Base-by-base conservation (phyloP, 2,113 vertebrate species). In the Tupaia chinensis region DNA sequence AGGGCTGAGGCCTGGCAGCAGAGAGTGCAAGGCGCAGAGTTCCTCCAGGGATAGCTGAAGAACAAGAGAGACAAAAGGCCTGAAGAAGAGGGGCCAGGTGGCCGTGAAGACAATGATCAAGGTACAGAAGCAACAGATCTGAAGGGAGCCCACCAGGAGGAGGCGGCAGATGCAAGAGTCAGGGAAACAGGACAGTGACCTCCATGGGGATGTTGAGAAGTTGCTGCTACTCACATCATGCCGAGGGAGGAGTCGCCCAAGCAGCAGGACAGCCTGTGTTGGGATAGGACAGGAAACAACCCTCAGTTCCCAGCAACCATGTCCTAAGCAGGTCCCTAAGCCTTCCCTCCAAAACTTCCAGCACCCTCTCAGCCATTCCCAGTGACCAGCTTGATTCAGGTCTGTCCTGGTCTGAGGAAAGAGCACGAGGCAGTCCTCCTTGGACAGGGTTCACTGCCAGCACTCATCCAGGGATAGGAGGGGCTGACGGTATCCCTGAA, bases 1-100 rank as follows among this genome's bases (percentile, higher is more conserved):
- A 23, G 99, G 98, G 84, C 98, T 98, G 73, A 99, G 98, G 60
- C 99, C 99, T 1, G 97, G 97, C 87, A 98, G 98, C 93, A 99
- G 95, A 7, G 98, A 97, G 94, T 98, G 98, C 95, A 99, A 97
- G 79, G 95, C 96, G 98, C 99, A 99, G 92, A 97, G 92, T 16
- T 97, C 98, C 63, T 96, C 96, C 92, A 87, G 94, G 58, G 97
- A 96, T 53, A 98, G 90, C 98, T 98, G 80, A 78, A 87, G 77
- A 4, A 76, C 20, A 29, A 72, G 83, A 92, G 19, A 56, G 76
- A 96, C 34, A 79, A 92, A 70, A 61, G 54, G 54, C 1, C 20
- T 95, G 95, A 92, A 66, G 54, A 70, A 98, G 95, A 53, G 82
- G 93, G 58, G 97, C 89, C n/a, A 63, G 61, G 2, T 22, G 1